phyloP scores from a whole-genome alignment of 2,888 invertebrate genomes.

The Sphaerophoria taeniata region DNA sequence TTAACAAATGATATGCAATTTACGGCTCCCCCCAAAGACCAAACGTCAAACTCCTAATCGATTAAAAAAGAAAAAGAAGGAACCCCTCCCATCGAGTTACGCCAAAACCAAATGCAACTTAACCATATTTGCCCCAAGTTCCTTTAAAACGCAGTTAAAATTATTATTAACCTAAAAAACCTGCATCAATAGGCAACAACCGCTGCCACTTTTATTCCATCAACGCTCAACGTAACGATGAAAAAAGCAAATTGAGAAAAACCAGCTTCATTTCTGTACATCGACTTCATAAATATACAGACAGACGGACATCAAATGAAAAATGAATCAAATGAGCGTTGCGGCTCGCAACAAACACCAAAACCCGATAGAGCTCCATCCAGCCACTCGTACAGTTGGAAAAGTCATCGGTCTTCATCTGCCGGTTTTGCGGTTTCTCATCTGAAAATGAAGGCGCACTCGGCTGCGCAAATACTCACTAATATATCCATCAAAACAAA shows the following conservation, averaged over 20 bases:
- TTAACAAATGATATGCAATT: conserved; percentile 56
- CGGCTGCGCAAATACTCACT: conserved; percentile 58
- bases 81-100: conserved; percentile 23
- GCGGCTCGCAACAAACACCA: conserved; percentile 44
- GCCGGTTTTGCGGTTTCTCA: background rate
- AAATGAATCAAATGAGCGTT: conserved; percentile 60
- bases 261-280: conserved; percentile 46
- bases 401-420: conserved; percentile 21
- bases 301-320: conserved; percentile 31
- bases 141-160: conserved; percentile 14
- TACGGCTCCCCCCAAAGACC: conserved; percentile 34
- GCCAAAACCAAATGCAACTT: conserved; percentile 5
- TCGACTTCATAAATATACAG: conserved; percentile 68
- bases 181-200: conserved; percentile 42
- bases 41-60: conserved; percentile 43
- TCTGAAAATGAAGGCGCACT: conserved; percentile 45
- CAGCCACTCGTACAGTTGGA: background rate
- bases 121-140: conserved; percentile 10
- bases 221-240: background rate
- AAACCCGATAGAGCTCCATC: conserved; percentile 18
- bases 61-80: background rate
- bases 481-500: conserved; percentile 74
- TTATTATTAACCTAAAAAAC: conserved; percentile 29
- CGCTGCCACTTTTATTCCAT: conserved; percentile 25
- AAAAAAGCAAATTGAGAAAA: conserved; percentile 13